A percentile compares a stretch with the other conserved stretches of the same genome.
Conservation (phyloP, 1,140 invertebrate species). For the Euglossa dilemma region DNA sequence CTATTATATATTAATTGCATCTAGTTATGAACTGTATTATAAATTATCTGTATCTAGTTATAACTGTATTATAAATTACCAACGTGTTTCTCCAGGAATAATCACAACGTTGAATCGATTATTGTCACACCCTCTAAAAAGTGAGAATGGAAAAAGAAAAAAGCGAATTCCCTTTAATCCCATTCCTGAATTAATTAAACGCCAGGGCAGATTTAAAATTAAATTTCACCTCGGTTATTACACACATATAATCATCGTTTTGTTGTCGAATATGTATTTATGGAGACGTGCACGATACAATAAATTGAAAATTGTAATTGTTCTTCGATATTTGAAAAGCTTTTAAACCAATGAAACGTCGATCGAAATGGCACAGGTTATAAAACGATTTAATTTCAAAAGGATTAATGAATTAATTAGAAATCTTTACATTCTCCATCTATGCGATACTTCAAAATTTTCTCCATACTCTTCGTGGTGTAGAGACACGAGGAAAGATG, state of each 20-base stretch:
- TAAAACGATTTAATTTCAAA: background rate
- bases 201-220: background rate
- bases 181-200: background rate
- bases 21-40: too few relatives aligned
- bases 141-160: background rate
- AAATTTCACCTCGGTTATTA: background rate
- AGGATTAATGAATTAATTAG: background rate
- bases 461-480: background rate
- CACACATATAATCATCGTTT: background rate
- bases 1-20: too few relatives aligned
- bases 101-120: background rate
- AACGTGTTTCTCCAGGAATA: too few relatives aligned
- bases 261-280: background rate
- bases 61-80: too few relatives aligned
- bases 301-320: slow-evolving; percentile 6
- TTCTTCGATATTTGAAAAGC: background rate
- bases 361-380: background rate
- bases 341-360: background rate
- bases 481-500: background rate
- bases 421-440: background rate
- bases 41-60: too few relatives aligned
- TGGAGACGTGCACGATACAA: background rate
- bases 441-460: background rate
- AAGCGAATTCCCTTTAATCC: background rate
- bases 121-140: too few relatives aligned